Evolutionary conservation across 2,797 vertebrate species (phyloP).

Genomic region (Nasua narica): DNA sequence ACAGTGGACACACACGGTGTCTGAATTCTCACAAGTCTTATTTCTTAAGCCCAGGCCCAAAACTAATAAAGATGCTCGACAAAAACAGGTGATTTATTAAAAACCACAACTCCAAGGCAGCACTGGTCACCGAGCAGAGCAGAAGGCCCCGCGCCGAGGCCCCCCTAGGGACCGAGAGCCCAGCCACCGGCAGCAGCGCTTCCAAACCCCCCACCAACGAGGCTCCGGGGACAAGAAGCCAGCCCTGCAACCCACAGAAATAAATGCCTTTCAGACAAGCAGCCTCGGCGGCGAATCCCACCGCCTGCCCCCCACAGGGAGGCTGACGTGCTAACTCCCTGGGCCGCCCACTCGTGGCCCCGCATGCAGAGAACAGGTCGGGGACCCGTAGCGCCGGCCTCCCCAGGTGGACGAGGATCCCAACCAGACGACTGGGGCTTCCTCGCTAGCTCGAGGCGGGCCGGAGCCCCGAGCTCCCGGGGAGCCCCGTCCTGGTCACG

Average conservation of each 20-base stretch:
- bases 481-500: not conserved
- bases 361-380: not conserved
- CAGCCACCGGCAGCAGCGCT: too few species aligned
- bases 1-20: fast-evolving
- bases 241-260: fast-evolving
- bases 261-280: not conserved
- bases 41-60: not conserved
- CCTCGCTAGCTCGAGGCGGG: fast-evolving
- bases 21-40: not conserved
- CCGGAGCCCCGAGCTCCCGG: not conserved
- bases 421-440: not conserved
- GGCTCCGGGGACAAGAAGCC: not conserved
- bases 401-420: not conserved
- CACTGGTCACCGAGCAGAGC: not conserved
- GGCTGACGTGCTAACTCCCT: not conserved
- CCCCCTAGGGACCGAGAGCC: not conserved
- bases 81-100: not conserved
- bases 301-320: not conserved
- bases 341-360: not conserved
- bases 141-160: not conserved
- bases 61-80: not conserved
- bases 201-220: not conserved
- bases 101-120: not conserved
- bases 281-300: not conserved
- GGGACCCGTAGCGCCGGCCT: not conserved